Evolutionary conservation across 2,888 invertebrate genomes (phyloP), one percentile per base, ranked within the genome.

Genomic region (Marasmarcha lunaedactyla): DNA sequence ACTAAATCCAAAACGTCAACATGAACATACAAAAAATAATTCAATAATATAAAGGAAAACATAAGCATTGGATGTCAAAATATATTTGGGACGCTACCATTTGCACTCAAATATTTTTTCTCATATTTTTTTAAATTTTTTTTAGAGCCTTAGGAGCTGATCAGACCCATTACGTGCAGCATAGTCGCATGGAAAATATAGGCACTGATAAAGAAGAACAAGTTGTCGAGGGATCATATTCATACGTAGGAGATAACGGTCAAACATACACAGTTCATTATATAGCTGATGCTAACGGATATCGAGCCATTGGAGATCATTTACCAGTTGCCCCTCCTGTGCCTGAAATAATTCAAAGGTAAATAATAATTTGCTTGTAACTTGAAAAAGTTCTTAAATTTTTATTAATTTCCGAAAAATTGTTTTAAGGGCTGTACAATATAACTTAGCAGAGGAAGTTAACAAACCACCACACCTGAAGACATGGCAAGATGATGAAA

Each of bases 321-420:
- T 69, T 92, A 50, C 92, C 93, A 33, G 90, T 90, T 25, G 87
- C 91, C 5, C 92, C 91, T 30, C 90, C 91, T 14, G 84, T 91
- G 50, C 91, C 92, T 25, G 88, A 86, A 58, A 89, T 88, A 35
- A 90, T 90, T 53, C 87, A 87, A 61, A 84, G 86, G 73, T 87
- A 53, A 39, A 45, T 50, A n/a, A 11, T 33, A n/a, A 9, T n/a
- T 7, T 11, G n/a, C 12, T 5, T 9, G 9, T 25, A 6, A 5
- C 9, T 25, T 25, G 5, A 9, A 5, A 5, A 6, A 5, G 5
- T 25, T 12, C 30, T 2, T 13, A 37, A 39, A 33, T 26, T 20
- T 39, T 34, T 36, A 26, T 36, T 36, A 35, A 33, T 25, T 25
- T 7, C 9, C 27, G 33, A 14, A 39, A 35, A 35, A 46, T 33